These are phyloP conservation scores for Apeira syringaria DNA, from an alignment of 2,888 invertebrate genomes.

Conservation along the genomic window DNA sequence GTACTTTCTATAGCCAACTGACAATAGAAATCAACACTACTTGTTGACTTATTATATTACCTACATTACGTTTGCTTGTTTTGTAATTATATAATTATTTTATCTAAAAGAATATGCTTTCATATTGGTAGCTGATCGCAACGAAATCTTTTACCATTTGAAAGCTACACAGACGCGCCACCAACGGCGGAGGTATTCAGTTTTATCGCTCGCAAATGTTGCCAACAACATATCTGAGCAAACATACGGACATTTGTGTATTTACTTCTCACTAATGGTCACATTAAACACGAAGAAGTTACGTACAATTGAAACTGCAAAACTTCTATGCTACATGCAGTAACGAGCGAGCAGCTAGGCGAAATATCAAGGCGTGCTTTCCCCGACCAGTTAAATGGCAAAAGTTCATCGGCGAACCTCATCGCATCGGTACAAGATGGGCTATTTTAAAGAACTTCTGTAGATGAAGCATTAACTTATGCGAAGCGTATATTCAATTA, in stretches of 20 bases:
- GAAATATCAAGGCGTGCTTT: conserved; percentile 52
- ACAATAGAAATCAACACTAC: too few species aligned
- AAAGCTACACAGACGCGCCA: conserved; percentile 15
- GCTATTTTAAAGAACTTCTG: too few species aligned
- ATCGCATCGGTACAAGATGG: conserved; percentile 43
- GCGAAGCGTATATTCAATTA: too few species aligned
- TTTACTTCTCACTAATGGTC: conserved; percentile 36
- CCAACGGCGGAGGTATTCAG: conserved; percentile 3
- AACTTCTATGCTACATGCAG: conserved; percentile 39
- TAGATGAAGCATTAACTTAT: too few species aligned
- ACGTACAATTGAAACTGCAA: conserved; percentile 39
- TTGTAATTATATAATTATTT: too few species aligned
- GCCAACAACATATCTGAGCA: conserved; percentile 23
- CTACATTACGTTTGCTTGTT: too few species aligned
- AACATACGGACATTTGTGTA: conserved; percentile 29
- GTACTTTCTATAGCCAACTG: too few species aligned
- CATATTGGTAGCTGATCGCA: too few species aligned
- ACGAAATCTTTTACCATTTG: conserved; percentile 18
- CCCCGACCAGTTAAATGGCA: conserved; percentile 48
- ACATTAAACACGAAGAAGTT: conserved; percentile 39
- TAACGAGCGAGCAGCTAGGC: conserved; percentile 46
- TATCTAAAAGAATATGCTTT: too few species aligned
- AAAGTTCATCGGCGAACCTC: conserved; percentile 48
- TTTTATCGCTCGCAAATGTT: conserved; percentile 26
- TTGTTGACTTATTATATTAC: too few species aligned